These are phyloP conservation scores for Tipula vernalis DNA, from an alignment of 2,888 invertebrate species.

Conservation along the genomic window DNA sequence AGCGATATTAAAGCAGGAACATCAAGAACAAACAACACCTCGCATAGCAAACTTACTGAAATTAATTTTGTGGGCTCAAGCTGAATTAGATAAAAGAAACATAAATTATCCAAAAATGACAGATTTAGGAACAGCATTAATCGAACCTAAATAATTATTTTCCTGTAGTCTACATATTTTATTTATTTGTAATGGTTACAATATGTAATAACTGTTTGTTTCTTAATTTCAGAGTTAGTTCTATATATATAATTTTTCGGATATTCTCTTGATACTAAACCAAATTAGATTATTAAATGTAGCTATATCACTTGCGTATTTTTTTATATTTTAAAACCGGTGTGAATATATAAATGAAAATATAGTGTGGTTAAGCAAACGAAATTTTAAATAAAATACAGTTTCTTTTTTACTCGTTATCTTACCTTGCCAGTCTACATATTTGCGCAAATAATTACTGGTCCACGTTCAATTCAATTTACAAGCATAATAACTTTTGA, in stretches of 20 bases:
- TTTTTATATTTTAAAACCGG: background rate
- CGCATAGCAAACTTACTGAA: constrained; percentile 84
- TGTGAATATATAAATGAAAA: background rate
- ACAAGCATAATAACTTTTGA: no score
- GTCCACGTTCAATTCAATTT: no score
- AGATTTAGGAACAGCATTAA: constrained; percentile 72
- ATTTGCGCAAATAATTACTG: no score
- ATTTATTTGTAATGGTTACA: background rate
- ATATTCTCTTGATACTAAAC: background rate
- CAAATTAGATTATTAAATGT: background rate
- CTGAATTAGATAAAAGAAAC: constrained; percentile 86
- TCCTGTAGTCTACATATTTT: background rate
- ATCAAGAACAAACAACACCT: constrained; percentile 80
- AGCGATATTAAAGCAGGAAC: constrained; percentile 90
- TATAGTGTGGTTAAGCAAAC: background rate
- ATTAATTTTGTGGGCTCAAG: constrained; percentile 91
- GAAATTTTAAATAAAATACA: background rate
- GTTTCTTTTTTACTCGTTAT: background rate
- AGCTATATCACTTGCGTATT: background rate
- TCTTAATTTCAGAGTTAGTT: background rate
- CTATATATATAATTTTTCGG: background rate
- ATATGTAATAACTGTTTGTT: background rate
- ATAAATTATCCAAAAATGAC: constrained; percentile 94
- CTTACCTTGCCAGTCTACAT: no score
- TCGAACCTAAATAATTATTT: constrained; percentile 38